These are phyloP conservation scores for Thymelicus sylvestris DNA, from an alignment of 2,888 invertebrate genomes.

Conservation along the genomic window DNA sequence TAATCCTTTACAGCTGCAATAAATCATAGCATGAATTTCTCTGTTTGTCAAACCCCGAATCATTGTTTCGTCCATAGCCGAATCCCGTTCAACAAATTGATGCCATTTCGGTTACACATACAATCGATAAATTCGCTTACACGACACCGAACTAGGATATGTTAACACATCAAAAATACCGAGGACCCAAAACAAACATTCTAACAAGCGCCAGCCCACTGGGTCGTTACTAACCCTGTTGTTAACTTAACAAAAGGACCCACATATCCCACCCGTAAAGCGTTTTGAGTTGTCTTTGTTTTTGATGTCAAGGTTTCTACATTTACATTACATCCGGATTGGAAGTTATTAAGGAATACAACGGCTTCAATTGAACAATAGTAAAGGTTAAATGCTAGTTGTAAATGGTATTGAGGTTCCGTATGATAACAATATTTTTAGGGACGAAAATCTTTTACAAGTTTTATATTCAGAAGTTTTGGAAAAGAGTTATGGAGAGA, in stretches of 20 bases:
- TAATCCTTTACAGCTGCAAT: too few relatives aligned
- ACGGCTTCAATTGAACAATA: neutral
- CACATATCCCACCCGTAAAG: neutral
- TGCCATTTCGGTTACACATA: neutral
- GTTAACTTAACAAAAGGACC: neutral
- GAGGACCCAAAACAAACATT: slow-evolving; percentile 1
- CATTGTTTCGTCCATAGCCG: too few relatives aligned
- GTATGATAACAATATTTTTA: neutral
- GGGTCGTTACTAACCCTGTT: neutral
- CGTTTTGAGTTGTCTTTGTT: neutral
- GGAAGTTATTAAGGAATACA: neutral
- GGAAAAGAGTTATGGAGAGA: too few relatives aligned
- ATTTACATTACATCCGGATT: slow-evolving; percentile 1
- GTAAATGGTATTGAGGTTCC: neutral
- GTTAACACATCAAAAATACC: neutral
- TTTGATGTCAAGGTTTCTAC: neutral
- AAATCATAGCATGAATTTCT: too few relatives aligned
- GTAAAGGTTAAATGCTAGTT: neutral
- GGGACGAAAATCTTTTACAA: too few relatives aligned
- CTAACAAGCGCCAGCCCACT: neutral
- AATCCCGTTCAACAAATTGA: too few relatives aligned
- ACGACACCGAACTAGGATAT: neutral
- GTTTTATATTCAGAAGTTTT: too few relatives aligned
- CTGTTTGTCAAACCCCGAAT: too few relatives aligned
- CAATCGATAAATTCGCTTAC: neutral